phyloP scores from a whole-genome alignment of 2,113 vertebrate genomes.

The Haplochromis vanheusdeni region DNA sequence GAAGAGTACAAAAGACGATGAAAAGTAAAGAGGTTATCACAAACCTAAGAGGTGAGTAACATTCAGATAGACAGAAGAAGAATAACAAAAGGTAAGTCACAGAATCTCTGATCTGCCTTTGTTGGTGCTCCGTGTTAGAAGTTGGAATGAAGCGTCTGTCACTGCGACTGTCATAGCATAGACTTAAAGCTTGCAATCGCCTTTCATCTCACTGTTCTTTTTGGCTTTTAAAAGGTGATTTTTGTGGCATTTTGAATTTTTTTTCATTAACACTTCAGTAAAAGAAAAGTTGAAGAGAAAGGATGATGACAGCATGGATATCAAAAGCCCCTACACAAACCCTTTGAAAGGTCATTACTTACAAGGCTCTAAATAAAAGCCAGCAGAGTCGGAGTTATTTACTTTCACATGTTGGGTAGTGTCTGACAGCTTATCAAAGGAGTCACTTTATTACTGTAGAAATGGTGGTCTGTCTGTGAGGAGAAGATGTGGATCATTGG shows the following conservation, averaged over 20 bases:
- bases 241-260: slow-evolving; percentile 1
- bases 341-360: slow-evolving; percentile 19
- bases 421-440: not conserved
- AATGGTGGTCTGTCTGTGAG: not conserved
- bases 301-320: not conserved
- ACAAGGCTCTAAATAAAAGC: not conserved
- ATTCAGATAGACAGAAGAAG: not conserved
- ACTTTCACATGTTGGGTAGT: not conserved
- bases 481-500: not conserved
- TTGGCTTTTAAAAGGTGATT: not conserved
- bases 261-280: not conserved
- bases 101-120: slow-evolving; percentile 22
- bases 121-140: not conserved
- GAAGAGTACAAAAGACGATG: not conserved
- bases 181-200: not conserved
- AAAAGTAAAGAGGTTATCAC: not conserved
- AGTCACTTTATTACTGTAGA: not conserved
- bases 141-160: not conserved
- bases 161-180: not conserved
- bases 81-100: slow-evolving; percentile 12
- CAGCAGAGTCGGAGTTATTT: not conserved
- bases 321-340: not conserved
- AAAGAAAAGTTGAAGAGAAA: not conserved
- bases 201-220: not conserved
- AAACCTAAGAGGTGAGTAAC: not conserved